phyloP scores from a whole-genome alignment of 2,888 invertebrate genomes.

The Trichacis sp. region DNA sequence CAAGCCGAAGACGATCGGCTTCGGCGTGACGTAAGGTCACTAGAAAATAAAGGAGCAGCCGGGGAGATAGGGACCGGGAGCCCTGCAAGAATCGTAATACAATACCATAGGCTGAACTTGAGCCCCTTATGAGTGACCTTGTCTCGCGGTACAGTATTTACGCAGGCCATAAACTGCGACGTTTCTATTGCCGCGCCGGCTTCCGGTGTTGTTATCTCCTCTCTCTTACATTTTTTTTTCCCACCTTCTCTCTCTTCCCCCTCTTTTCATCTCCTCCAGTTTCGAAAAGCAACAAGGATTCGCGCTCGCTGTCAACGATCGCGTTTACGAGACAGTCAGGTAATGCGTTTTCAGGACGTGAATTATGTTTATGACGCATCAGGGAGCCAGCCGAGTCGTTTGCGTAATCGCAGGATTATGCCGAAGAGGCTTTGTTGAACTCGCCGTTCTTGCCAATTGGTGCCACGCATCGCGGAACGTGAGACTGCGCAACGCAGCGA shows the following conservation, averaged over 20 bases:
- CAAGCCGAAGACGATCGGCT: no score
- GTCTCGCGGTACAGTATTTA: slow-evolving; percentile 43
- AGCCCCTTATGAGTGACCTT: slow-evolving; percentile 65
- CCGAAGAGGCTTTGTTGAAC: background rate
- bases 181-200: slow-evolving; percentile 19
- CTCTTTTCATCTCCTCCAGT: no score
- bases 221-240: background rate
- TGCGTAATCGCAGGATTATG: background rate
- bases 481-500: background rate
- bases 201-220: slow-evolving; percentile 1
- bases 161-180: slow-evolving; percentile 35
- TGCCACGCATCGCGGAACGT: slow-evolving; percentile 1
- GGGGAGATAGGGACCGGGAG: slow-evolving; percentile 48
- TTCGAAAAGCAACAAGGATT: background rate
- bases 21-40: slow-evolving; percentile 21
- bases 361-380: background rate
- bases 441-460: background rate
- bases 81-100: slow-evolving; percentile 54
- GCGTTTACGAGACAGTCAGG: background rate
- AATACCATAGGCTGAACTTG: slow-evolving; percentile 62
- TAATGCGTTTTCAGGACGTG: slow-evolving; percentile 1
- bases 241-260: no score
- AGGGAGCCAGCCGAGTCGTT: background rate
- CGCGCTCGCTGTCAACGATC: background rate
- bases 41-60: slow-evolving; percentile 22